Percentiles rank a stretch among this genome's conserved stretches.
Conservation (phyloP, 1,140 invertebrate genomes). For the Vanessa tameamea region DNA sequence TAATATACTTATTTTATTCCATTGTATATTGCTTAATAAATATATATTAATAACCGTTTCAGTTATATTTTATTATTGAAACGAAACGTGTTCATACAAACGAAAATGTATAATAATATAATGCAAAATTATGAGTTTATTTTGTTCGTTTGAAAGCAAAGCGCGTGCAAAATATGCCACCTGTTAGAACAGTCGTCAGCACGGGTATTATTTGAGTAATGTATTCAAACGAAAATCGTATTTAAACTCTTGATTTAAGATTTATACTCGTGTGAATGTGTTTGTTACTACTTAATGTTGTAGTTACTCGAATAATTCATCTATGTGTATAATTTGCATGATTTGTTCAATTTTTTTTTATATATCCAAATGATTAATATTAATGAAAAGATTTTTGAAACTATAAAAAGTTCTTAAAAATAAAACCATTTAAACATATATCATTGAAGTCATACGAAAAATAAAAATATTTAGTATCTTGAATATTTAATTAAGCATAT, state of each 20-base stretch:
- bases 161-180: conserved; percentile 32
- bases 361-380: not conserved
- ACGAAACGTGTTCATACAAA: conserved; percentile 2
- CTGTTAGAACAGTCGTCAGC: conserved; percentile 21
- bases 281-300: not conserved
- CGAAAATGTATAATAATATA: conserved; percentile 21
- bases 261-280: not conserved
- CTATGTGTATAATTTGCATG: not conserved
- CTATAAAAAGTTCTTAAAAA: too few relatives aligned
- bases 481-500: too few relatives aligned
- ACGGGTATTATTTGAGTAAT: not conserved
- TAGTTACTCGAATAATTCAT: not conserved
- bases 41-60: not conserved
- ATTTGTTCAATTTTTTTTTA: not conserved
- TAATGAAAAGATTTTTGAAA: too few relatives aligned
- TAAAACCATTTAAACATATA: too few relatives aligned
- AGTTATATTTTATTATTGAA: conserved; percentile 15
- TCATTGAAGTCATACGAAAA: too few relatives aligned
- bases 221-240: not conserved
- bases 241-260: not conserved
- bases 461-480: too few relatives aligned
- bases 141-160: conserved; percentile 21
- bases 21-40: conserved; percentile 1
- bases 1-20: not conserved
- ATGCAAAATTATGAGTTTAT: conserved; percentile 34